These are phyloP conservation scores for Limnodromus scolopaceus DNA, from an alignment of 2,797 vertebrate genomes.

Conservation along the genomic window DNA sequence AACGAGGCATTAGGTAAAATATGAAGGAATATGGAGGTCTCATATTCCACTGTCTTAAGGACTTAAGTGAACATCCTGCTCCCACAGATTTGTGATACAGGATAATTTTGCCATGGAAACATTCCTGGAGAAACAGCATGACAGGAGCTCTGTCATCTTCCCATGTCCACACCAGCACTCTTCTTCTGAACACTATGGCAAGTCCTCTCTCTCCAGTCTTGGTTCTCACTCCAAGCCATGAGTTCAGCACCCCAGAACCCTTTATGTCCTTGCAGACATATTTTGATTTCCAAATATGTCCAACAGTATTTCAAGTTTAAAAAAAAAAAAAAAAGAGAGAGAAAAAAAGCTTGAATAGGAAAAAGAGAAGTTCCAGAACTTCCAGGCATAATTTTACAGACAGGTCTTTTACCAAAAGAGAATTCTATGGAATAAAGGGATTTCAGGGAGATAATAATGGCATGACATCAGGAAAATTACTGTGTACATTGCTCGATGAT, in stretches of 20 bases:
- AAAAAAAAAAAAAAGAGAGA: too few species aligned
- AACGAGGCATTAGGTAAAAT: background rate
- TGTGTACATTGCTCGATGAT: rapidly evolving
- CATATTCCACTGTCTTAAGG: background rate
- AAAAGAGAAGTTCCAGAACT: background rate
- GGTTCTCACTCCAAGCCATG: background rate
- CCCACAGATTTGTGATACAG: rapidly evolving
- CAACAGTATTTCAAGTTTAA: background rate
- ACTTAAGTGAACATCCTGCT: background rate
- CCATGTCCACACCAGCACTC: rapidly evolving
- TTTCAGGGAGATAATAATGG: background rate
- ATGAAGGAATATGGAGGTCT: background rate
- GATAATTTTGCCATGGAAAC: rapidly evolving
- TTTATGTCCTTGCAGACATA: background rate
- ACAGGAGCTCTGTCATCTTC: background rate
- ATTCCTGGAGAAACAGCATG: background rate
- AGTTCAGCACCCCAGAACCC: background rate
- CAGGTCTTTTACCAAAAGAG: background rate
- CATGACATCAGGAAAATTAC: background rate
- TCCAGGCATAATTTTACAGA: background rate
- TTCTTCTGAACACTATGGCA: background rate
- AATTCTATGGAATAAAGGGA: background rate
- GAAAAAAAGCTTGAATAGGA: background rate
- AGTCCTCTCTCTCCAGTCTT: background rate
- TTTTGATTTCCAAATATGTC: background rate